These are phyloP conservation scores for roundworm (Caenorhabditis elegans) DNA, from an alignment of 1,140 invertebrate genomes.

Conservation along the genomic window WBcel235 BX284603.4:5177501-5178000, in stretches of 20 bases:
- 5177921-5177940: conserved; percentile 29
- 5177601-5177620: background rate
- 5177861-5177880: background rate
- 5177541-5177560: conserved; percentile 1
- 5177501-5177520: background rate
- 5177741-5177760: background rate
- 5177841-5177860: background rate
- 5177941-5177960: conserved; percentile 35
- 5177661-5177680: conserved; percentile 18
- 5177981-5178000: conserved; percentile 26
- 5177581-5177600: background rate
- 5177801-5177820: background rate
- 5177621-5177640: background rate
- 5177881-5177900: background rate
- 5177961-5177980: conserved; percentile 34
- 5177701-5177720: conserved; percentile 13
- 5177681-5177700: conserved; percentile 31
- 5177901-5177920: background rate
- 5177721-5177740: background rate
- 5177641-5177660: background rate
- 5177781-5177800: background rate
- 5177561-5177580: background rate
- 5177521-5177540: background rate
- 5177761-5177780: conserved; percentile 19
- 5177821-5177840: background rate